Evolutionary conservation across 37 sponge, comb jelly and placozoan species (phyloP).

Genomic region (Cladorhizidae sp.): DNA sequence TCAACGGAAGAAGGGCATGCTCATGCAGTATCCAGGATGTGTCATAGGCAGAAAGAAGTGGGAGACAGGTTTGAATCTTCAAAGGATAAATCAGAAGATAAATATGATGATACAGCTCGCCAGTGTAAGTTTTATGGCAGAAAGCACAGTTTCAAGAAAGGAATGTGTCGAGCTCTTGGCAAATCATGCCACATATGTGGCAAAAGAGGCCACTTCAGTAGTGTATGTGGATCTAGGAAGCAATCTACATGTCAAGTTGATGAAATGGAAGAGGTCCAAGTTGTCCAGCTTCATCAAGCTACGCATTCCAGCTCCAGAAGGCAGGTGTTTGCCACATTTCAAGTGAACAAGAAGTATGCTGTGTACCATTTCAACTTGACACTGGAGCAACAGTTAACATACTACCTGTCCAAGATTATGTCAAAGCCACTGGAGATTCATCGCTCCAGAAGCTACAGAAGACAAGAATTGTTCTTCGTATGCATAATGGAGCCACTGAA

Average conservation of each 20-base stretch:
- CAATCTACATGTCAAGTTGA: neutral
- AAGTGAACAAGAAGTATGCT: neutral
- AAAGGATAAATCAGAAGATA: neutral
- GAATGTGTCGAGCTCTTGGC: constrained; percentile 48
- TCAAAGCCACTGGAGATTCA: no score
- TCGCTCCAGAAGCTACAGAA: no score
- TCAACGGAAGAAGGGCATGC: neutral
- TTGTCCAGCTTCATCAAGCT: no score
- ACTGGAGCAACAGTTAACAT: neutral
- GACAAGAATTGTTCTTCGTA: no score
- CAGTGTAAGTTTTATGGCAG: constrained; percentile 48
- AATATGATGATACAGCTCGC: neutral
- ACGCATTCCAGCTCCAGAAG: neutral
- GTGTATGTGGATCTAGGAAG: neutral
- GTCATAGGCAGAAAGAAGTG: neutral
- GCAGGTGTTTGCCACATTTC: neutral
- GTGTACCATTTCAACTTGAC: neutral
- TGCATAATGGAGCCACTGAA: no score
- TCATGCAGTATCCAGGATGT: neutral
- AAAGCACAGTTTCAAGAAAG: constrained; percentile 32
- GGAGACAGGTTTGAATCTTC: constrained; percentile 3
- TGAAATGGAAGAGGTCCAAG: neutral
- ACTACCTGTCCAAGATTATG: neutral
- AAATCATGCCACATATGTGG: constrained; percentile 43
- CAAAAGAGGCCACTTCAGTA: constrained; percentile 47